phyloP scores from a whole-genome alignment of 2,113 vertebrate genomes.

The Oncorhynchus gorbuscha region DNA sequence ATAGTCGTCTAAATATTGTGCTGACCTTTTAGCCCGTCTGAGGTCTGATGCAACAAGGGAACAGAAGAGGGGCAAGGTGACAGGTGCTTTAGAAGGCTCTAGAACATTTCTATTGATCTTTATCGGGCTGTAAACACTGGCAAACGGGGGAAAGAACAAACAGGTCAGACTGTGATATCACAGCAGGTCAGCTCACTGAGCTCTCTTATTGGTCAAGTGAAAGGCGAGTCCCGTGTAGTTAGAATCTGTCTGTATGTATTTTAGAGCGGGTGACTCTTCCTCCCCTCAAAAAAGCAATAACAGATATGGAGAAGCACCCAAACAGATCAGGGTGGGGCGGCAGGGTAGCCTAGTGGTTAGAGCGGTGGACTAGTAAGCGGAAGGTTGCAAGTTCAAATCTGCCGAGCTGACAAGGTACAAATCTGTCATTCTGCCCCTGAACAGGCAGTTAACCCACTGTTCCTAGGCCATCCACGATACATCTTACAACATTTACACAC shows the following conservation, averaged over 20 bases:
- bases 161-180: neutral
- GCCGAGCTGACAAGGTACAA: no score
- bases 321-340: no score
- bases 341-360: no score
- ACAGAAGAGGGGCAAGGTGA: neutral
- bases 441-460: no score
- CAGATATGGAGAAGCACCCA: no score
- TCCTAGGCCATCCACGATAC: no score
- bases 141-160: neutral
- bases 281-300: no score
- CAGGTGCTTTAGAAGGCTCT: neutral
- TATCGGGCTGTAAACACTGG: constrained; percentile 8
- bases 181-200: neutral
- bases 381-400: no score
- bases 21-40: neutral
- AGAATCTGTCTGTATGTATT: neutral
- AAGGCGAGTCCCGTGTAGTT: constrained; percentile 41
- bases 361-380: no score
- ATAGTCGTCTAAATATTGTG: neutral
- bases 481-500: no score
- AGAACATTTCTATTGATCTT: constrained; percentile 37
- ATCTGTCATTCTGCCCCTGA: no score
- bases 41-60: neutral
- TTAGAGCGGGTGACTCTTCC: no score
- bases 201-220: constrained; percentile 53